Evolutionary conservation across 2,113 vertebrate species (phyloP), one percentile per base, ranked within the genome.

Genomic region (Sinosuthora webbiana): DNA sequence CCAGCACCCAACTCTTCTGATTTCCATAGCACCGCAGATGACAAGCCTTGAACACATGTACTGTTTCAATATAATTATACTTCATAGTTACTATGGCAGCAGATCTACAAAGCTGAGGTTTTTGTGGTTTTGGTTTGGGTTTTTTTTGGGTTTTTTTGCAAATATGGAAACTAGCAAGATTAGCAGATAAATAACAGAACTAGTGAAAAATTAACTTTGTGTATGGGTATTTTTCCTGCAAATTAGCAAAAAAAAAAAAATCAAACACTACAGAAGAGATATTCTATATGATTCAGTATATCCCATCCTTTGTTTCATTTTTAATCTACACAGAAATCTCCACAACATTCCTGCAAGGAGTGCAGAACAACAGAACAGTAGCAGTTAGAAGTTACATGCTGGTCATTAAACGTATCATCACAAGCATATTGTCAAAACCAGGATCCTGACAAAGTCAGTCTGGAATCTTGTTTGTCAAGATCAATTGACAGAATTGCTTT

Each of bases 61-160:
- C 64, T 77, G 55, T 57, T 93, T 60, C 64, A 67, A 12, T 52
- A 44, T 30, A 73, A 35, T 45, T 49, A 59, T 55, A 63, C 86
- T 44, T 21, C n/a, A 78, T 7, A 69, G 91, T 91, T 95, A 84
- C 87, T 80, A 59, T 79, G 52, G 87, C 55, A 95, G 82, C 91
- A 93, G 55, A 33, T 77, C n/a, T 37, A 93, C 49, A 57, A 28
- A 11, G 15, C 3, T 49, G 33, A 52, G 28, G 0, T 15, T 47
- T 57, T 53, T 64, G 25, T 37, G 7, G 10, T 53, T 67, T 85
- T 21, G 10, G 27, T 19, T 35, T 39, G 30, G 25, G 6, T 3
- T 27, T 33, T 44, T 47, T 15, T 15, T 57, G 52, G 4, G 2
- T 24, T 71, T 62, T 47, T 9, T n/a, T 75, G 22, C 30, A 78